Evolutionary conservation across 2,113 vertebrate genomes (phyloP).

Genomic region (Anolis carolinensis): DNA sequence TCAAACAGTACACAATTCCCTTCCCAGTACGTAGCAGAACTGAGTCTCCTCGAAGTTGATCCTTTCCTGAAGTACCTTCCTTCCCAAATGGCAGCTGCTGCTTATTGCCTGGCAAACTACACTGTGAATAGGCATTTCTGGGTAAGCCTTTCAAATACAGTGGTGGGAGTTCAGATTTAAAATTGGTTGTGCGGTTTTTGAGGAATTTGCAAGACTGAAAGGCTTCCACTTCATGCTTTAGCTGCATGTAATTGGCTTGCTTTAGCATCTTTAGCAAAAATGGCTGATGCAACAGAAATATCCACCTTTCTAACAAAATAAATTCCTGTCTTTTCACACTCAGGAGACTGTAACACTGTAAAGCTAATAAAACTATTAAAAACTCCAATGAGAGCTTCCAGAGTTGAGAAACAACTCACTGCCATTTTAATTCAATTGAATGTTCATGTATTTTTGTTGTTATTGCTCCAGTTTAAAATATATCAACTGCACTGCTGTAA

Average conservation of each 20-base stretch:
- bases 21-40: conserved; percentile 87
- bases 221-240: background rate
- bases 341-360: background rate
- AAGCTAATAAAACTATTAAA: background rate
- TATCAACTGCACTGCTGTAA: background rate
- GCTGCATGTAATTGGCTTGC: too few species aligned
- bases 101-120: conserved; percentile 89
- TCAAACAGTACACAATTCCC: background rate
- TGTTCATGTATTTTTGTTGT: background rate
- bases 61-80: conserved; percentile 86
- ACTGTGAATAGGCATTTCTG: conserved; percentile 83
- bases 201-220: background rate
- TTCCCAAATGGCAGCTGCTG: conserved; percentile 88
- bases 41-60: conserved; percentile 89
- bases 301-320: background rate
- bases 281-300: background rate
- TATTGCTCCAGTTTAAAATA: background rate
- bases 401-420: background rate
- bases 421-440: background rate
- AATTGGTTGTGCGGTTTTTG: background rate
- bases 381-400: background rate
- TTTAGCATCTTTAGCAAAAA: background rate
- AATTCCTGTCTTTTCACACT: background rate
- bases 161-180: background rate
- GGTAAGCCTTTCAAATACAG: conserved; percentile 74